These are phyloP conservation scores for Lithobates pipiens DNA, from an alignment of 2,797 vertebrate genomes.

Conservation along the genomic window DNA sequence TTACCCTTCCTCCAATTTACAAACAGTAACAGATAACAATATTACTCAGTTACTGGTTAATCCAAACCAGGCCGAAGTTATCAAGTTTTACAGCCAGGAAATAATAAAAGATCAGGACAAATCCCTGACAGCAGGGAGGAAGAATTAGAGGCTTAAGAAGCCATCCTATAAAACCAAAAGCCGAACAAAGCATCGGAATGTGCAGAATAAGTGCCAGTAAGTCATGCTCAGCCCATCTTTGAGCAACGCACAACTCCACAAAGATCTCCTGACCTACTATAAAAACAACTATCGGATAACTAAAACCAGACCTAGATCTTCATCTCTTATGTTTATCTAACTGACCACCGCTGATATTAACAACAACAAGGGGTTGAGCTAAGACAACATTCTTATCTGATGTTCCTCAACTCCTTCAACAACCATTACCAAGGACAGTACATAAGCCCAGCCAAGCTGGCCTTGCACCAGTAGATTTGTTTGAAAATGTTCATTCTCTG, in stretches of 20 bases:
- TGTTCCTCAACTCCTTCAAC: background rate
- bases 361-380: slow-evolving; percentile 13
- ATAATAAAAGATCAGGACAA: background rate
- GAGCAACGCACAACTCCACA: background rate
- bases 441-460: background rate
- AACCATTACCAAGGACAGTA: slow-evolving; percentile 5
- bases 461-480: too few relatives aligned
- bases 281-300: slow-evolving; percentile 9
- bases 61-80: background rate
- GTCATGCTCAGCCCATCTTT: background rate
- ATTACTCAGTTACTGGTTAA: too few relatives aligned
- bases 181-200: background rate
- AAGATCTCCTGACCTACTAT: background rate
- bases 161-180: background rate
- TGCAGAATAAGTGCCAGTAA: background rate
- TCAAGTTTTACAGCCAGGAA: background rate
- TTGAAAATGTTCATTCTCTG: too few relatives aligned
- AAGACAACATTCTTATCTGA: slow-evolving; percentile 37
- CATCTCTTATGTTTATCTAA: slow-evolving; percentile 13
- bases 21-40: too few relatives aligned
- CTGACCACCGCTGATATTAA: slow-evolving; percentile 19
- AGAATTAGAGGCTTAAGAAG: too few relatives aligned
- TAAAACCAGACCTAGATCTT: background rate
- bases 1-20: too few relatives aligned
- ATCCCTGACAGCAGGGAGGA: background rate